phyloP scores from a whole-genome alignment of 2,797 vertebrate genomes.

The Molothrus ater region DNA sequence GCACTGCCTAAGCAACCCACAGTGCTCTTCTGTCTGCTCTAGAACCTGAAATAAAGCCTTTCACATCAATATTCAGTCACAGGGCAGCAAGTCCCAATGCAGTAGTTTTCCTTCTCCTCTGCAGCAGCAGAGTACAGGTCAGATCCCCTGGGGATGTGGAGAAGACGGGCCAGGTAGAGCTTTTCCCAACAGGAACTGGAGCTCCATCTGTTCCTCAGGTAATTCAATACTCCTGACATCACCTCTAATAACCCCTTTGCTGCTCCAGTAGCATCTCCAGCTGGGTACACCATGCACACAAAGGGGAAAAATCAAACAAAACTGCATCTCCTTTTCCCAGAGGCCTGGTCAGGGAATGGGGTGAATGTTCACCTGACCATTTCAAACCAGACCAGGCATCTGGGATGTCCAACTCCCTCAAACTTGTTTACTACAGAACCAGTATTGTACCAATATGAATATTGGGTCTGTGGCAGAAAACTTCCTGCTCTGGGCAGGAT shows the following conservation, averaged over 20 bases:
- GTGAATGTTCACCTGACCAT: not conserved
- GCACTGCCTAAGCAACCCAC: not conserved
- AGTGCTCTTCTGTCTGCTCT: not conserved
- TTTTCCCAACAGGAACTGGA: not conserved
- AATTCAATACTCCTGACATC: not conserved
- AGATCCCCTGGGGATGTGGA: not conserved
- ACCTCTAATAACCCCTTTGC: not conserved
- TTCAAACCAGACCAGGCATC: not conserved
- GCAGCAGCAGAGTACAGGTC: not conserved
- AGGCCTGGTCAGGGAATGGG: not conserved
- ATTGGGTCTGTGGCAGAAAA: not conserved
- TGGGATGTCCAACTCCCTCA: not conserved
- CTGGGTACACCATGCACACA: not conserved
- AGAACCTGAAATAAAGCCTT: slow-evolving; percentile 2
- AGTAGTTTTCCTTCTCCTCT: not conserved
- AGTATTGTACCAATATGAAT: not conserved
- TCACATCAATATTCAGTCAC: not conserved
- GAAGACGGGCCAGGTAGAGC: not conserved
- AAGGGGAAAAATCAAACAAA: not conserved
- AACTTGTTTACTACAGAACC: not conserved
- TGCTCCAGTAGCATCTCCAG: not conserved
- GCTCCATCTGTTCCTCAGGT: not conserved
- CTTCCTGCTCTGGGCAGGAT: not conserved
- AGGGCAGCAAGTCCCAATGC: not conserved
- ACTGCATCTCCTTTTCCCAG: not conserved